phyloP scores from a whole-genome alignment of 2,113 vertebrate species.

The Pelvicachromis taeniatus region DNA sequence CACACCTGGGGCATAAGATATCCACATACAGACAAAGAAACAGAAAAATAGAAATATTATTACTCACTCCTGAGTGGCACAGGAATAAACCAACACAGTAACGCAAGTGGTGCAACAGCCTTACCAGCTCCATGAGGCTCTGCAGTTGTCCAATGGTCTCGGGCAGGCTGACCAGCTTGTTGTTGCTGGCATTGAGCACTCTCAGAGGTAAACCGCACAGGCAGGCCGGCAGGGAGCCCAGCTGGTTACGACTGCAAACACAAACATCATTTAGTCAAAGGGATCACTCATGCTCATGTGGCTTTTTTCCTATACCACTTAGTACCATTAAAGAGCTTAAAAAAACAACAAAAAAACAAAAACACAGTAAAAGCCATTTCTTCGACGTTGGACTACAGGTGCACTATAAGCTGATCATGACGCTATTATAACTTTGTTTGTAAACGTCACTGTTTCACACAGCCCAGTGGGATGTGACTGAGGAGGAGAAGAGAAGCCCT shows the following conservation, averaged over 20 bases:
- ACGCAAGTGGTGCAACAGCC: not conserved
- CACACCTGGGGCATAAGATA: not conserved
- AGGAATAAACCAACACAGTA: not conserved
- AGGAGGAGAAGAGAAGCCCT: not conserved
- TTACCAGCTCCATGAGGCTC: slow-evolving; percentile 92
- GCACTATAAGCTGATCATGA: not conserved
- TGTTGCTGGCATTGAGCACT: slow-evolving; percentile 96
- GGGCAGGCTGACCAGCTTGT: slow-evolving; percentile 91
- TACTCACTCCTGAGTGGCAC: too few species aligned
- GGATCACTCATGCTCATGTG: not conserved
- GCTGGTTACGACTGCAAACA: slow-evolving; percentile 90
- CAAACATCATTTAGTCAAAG: not conserved
- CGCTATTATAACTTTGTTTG: not conserved
- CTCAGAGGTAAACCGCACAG: slow-evolving; percentile 91
- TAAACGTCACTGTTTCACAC: not conserved
- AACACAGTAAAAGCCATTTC: not conserved
- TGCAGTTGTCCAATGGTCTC: slow-evolving; percentile 90
- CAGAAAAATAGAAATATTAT: not conserved
- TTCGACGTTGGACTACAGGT: not conserved
- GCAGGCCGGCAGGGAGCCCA: slow-evolving; percentile 85
- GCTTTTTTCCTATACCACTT: not conserved
- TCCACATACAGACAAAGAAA: not conserved
- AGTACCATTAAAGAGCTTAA: not conserved
- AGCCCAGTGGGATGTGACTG: not conserved
- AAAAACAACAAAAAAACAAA: not conserved